Evolutionary conservation across 2,113 vertebrate genomes (phyloP), one percentile per base, ranked within the genome.

Genomic region (Parotia lawesii): DNA sequence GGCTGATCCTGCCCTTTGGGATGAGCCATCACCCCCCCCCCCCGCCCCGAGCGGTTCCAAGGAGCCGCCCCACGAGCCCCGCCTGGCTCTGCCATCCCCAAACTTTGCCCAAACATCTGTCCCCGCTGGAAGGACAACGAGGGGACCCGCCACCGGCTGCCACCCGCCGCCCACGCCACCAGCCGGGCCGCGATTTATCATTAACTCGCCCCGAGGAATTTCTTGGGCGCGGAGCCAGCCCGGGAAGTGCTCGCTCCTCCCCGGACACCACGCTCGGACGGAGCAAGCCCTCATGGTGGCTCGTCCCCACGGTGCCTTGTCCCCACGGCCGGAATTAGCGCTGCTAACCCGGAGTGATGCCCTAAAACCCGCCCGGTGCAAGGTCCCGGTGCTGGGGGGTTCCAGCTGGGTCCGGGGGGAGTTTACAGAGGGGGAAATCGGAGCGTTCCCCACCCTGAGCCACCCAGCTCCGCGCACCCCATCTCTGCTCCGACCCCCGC

Each of bases 161-260:
- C 31, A 8, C 53, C 19, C 4, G 1, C 57, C 35, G 2, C 89
- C 58, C 75, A 35, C 28, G 6, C 65, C 20, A 1, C 20, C 4
- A 11, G 31, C 37, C 67, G 1, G 6, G 29, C 64, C 2, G 1
- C 1, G 76, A 75, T 96, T 96, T 71, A 92, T 93, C 77, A 95
- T 96, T 96, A 96, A 96, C 96, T 82, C 5, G 1, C 51, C 35
- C 72, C 9, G 27, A 91, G 92, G 89, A 91, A 85, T 95, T 89
- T 77, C 73, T 74, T 22, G 87, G 96, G 70, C 70, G 6, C 8
- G 2, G 58, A 69, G 62, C 56, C 44, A 89, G 76, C 60, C 79
- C 1, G 7, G 69, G 37, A 38, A 14, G 33, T 1, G 48, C 57
- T 89, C 7, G 2, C 78, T 87, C 62, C 91, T 78, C 54, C 84